Conservation (phyloP, 2,113 vertebrate genomes). For the Alces alces region DNA sequence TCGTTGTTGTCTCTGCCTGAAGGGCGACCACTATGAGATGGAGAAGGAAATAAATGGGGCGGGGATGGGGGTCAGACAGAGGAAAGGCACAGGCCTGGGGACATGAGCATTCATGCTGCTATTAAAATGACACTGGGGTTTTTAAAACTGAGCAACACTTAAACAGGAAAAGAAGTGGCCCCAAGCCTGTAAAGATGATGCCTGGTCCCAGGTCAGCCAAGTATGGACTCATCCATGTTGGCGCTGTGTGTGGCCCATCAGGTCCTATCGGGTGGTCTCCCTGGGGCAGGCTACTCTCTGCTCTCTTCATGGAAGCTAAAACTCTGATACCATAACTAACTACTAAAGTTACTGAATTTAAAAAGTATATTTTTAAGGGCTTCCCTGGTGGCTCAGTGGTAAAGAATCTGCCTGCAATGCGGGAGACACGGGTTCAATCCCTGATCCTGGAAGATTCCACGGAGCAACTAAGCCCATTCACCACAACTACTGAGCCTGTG, state of each 20-base stretch:
- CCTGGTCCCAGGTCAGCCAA: background rate
- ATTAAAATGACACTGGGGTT: background rate
- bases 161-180: background rate
- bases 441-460: background rate
- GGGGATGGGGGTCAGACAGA: background rate
- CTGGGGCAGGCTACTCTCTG: background rate
- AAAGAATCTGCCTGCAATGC: background rate
- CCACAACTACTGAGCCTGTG: background rate
- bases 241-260: background rate
- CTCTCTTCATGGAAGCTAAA: background rate
- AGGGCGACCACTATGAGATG: background rate
- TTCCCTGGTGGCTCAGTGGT: background rate
- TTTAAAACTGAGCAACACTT: background rate
- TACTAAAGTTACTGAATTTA: background rate
- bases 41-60: slow-evolving; percentile 62
- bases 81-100: background rate
- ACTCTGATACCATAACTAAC: background rate
- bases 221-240: background rate
- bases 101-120: background rate
- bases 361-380: background rate
- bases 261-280: background rate
- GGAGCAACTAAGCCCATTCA: background rate
- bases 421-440: background rate
- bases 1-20: slow-evolving; percentile 20
- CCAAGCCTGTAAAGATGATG: too few relatives aligned